Conservation (phyloP, 2,113 vertebrate genomes). For the Meles meles region DNA sequence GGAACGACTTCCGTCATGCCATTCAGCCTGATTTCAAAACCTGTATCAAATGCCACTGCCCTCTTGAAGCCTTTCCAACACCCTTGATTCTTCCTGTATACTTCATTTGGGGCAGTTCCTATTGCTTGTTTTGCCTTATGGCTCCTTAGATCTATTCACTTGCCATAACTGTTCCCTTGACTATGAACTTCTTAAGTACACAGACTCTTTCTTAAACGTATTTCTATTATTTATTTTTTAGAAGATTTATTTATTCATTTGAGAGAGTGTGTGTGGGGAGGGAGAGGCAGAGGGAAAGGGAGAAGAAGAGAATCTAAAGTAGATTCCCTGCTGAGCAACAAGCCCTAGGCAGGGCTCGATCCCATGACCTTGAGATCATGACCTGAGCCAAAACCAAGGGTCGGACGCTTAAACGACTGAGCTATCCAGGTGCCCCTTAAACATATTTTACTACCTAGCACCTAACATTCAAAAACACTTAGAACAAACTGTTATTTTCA, state of each 20-base stretch:
- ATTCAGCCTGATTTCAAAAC: slow-evolving; percentile 27
- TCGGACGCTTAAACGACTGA: background rate
- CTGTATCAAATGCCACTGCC: background rate
- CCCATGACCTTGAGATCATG: background rate
- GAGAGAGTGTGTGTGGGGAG: background rate
- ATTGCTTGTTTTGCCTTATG: background rate
- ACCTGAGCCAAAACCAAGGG: background rate
- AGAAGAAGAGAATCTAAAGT: background rate
- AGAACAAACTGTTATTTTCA: background rate
- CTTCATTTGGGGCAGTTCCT: background rate
- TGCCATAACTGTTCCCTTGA: background rate
- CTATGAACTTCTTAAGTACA: background rate
- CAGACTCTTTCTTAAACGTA: background rate
- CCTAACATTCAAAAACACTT: background rate
- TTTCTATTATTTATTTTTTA: background rate
- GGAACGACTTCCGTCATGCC: background rate
- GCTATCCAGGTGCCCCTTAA: background rate
- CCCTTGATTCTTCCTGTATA: background rate
- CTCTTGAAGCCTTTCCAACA: slow-evolving; percentile 27
- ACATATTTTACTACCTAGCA: background rate
- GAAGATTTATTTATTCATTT: background rate
- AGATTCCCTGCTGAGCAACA: background rate
- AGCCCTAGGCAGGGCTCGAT: background rate
- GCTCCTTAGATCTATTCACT: background rate
- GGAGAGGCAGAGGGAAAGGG: background rate